Conservation (phyloP, 1,140 invertebrate genomes). For the Zaprionus taronus region DNA sequence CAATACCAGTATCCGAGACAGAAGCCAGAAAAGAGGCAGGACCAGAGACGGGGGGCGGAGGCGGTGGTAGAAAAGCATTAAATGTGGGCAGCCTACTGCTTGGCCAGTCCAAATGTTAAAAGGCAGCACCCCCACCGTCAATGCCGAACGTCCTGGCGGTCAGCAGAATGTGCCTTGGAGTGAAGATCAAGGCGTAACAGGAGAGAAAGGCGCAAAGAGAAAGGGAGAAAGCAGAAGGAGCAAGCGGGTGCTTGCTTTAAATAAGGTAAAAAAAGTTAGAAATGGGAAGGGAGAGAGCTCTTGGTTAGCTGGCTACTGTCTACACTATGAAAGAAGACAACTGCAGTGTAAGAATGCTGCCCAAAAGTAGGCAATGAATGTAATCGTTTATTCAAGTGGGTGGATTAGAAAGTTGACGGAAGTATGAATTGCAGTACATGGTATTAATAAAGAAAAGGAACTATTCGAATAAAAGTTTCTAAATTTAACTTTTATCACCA, state of each 20-base stretch:
- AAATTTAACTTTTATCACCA: too few relatives aligned
- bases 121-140: not conserved
- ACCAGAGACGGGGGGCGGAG: not conserved
- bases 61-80: constrained; percentile 18
- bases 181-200: constrained; percentile 57
- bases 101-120: constrained; percentile 6
- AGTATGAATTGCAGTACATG: not conserved
- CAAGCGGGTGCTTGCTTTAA: not conserved
- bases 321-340: constrained; percentile 64
- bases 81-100: constrained; percentile 50
- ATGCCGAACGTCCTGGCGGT: constrained; percentile 2
- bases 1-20: constrained; percentile 6
- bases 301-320: constrained; percentile 19
- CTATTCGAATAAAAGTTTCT: too few relatives aligned
- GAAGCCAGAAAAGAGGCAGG: not conserved
- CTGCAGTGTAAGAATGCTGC: constrained; percentile 44
- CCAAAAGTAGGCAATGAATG: constrained; percentile 56
- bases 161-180: constrained; percentile 56
- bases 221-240: not conserved
- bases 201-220: constrained; percentile 9
- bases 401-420: constrained; percentile 1
- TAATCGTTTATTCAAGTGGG: constrained; percentile 14
- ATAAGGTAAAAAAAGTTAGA: not conserved
- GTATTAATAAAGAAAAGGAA: too few relatives aligned
- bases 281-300: not conserved